Evolutionary conservation across 2,797 vertebrate species (phyloP).

Genomic region (Microctenopoma steveboyesi): DNA sequence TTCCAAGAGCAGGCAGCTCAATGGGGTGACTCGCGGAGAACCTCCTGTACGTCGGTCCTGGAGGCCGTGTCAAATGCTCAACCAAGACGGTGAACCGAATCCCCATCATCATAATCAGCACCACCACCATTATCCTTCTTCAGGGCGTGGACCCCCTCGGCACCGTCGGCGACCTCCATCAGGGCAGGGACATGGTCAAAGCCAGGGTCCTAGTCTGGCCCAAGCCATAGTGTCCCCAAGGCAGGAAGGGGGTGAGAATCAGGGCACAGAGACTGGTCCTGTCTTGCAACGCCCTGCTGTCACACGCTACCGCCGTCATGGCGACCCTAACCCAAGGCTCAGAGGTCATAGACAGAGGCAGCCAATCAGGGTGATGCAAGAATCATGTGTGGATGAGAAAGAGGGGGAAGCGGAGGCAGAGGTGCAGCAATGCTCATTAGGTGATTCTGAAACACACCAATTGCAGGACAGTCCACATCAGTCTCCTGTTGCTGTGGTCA

Average conservation of each 20-base stretch:
- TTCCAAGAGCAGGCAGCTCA: constrained; percentile 54
- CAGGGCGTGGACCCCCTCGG: constrained; percentile 58
- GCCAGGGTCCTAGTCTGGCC: constrained; percentile 38
- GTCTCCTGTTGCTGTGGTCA: constrained; percentile 52
- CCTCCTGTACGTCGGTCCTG: constrained; percentile 73
- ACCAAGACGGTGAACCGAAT: constrained; percentile 74
- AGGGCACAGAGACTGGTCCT: constrained; percentile 38
- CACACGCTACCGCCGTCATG: constrained; percentile 75
- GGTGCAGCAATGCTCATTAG: constrained; percentile 12
- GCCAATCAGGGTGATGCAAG: constrained; percentile 45
- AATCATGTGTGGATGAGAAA: constrained; percentile 28
- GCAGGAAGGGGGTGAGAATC: constrained; percentile 2
- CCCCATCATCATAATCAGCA: constrained; percentile 68
- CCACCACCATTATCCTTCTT: constrained; percentile 39
- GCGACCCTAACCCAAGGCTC: constrained; percentile 74
- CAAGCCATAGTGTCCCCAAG: not conserved
- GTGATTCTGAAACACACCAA: constrained; percentile 24
- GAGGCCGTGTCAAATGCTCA: constrained; percentile 83
- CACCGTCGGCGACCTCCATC: constrained; percentile 61
- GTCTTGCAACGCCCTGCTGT: constrained; percentile 70
- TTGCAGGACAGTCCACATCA: constrained; percentile 53
- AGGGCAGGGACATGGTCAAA: constrained; percentile 49
- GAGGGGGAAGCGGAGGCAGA: constrained; percentile 30
- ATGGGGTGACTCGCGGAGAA: constrained; percentile 52
- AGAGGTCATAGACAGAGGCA: constrained; percentile 63